Base-by-base conservation (phyloP, 2,888 invertebrate genomes). In the Tortricodes alternella region DNA sequence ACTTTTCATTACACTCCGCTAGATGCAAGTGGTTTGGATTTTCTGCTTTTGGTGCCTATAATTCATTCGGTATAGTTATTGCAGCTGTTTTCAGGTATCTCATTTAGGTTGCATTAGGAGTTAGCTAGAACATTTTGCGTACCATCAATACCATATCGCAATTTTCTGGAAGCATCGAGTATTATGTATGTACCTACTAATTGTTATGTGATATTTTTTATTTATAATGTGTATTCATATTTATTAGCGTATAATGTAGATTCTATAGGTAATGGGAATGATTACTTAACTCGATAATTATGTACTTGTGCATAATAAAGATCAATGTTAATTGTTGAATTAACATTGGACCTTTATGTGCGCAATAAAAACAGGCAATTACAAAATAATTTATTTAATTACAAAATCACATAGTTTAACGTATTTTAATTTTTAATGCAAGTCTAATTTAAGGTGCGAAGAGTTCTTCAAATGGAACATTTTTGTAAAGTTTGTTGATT, bases 1-100 rank as follows among this genome's bases (percentile, higher is more conserved):
- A 66, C 66, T 70, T 69, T 51, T 55, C 55, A 55, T 59, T 52
- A 63, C 65, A 57, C 57, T 53, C 53, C 49, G 51, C 23, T 39
- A 48, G 55, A 48, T 60, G 51, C 53, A 49, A 61, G 29, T 55
- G 53, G 48, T 53, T 52, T 46, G 34, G 46, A 50, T 46, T 48
- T n/a, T n/a, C n/a, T n/a, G 37, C 37, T 41, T 34, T 24, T 27
- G 23, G 23, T n/a, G 46, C n/a, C 41, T 19, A 34, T n/a, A n/a
- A n/a, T 24, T 34, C 27, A 13, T 18, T 32, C 34, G 24, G 43
- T 43, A 51, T 43, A 35, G 55, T 48, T 48, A 29, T n/a, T 53
- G 46, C 46, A 41, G 39, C 34, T 48, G n/a, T n/a, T n/a, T n/a
- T n/a, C n/a, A n/a, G n/a, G n/a, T n/a, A n/a, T n/a, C n/a, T n/a